These are phyloP conservation scores for Pogona vitticeps DNA, from an alignment of 2,113 vertebrate genomes.

Conservation along the genomic window DNA sequence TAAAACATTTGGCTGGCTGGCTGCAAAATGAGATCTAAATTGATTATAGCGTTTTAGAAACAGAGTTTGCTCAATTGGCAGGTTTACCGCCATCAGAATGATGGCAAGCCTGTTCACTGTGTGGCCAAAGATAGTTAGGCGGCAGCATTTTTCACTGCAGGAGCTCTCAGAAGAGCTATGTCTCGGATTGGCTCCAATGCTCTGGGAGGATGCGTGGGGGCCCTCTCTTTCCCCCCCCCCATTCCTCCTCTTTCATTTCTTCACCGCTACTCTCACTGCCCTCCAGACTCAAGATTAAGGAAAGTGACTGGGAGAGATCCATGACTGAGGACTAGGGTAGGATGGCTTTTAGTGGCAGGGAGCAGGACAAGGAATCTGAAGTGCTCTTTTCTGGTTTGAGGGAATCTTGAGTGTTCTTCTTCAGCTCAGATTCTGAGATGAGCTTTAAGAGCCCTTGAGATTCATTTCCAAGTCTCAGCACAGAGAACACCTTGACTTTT, in stretches of 20 bases:
- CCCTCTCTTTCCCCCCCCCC: no score
- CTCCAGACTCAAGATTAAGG: neutral
- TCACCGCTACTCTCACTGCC: neutral
- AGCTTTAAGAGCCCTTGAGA: neutral
- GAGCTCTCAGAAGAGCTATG: neutral
- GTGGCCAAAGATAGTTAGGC: neutral
- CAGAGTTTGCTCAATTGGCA: neutral
- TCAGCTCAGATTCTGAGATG: no score
- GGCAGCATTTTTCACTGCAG: neutral
- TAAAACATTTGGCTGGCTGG: neutral
- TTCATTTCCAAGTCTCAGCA: no score
- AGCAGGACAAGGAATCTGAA: neutral
- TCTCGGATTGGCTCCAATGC: neutral
- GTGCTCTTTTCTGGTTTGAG: no score
- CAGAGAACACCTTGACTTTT: neutral
- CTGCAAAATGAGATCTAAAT: slow-evolving; percentile 18
- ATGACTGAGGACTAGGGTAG: neutral
- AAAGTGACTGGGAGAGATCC: neutral
- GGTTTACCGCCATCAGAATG: slow-evolving; percentile 18
- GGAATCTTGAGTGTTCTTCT: no score
- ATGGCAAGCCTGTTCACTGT: slow-evolving; percentile 19
- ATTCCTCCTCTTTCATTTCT: neutral
- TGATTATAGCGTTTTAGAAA: neutral
- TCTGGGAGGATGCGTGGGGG: neutral
- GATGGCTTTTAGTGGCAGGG: neutral